Percentiles rank a stretch among this genome's conserved stretches.
phyloP scores from a whole-genome alignment of 2,888 invertebrate genomes.

The Tetranychus truncatus region DNA sequence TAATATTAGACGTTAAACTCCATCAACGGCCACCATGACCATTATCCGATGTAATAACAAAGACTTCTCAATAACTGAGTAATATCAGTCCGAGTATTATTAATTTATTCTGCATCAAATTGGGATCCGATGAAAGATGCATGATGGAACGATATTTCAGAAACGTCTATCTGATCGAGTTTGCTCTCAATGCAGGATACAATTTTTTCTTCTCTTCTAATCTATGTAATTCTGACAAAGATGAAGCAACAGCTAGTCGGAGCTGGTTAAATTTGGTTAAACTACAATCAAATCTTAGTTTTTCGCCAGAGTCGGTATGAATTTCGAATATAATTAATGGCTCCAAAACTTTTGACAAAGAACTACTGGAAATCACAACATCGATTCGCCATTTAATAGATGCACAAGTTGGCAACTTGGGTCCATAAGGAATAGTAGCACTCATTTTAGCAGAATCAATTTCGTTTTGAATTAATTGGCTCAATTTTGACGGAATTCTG shows the following conservation, averaged over 20 bases:
- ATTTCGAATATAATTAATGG: slow-evolving; percentile 18
- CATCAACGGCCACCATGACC: too few relatives aligned
- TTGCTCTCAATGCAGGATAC: not conserved
- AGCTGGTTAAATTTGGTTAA: slow-evolving; percentile 7
- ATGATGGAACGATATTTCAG: too few relatives aligned
- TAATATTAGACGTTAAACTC: too few relatives aligned
- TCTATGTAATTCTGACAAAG: not conserved
- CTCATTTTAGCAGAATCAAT: not conserved
- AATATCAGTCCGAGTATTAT: too few relatives aligned
- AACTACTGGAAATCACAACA: slow-evolving; percentile 15
- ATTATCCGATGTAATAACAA: too few relatives aligned
- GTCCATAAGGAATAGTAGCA: not conserved
- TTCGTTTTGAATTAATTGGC: not conserved
- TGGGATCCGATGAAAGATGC: too few relatives aligned
- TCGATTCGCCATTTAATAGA: slow-evolving; percentile 16
- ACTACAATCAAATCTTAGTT: slow-evolving; percentile 1
- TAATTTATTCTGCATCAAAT: too few relatives aligned
- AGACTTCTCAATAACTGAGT: too few relatives aligned
- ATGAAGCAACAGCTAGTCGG: not conserved
- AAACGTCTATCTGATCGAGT: not conserved
- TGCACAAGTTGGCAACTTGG: not conserved
- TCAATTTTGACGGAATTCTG: not conserved
- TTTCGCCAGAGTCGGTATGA: not conserved
- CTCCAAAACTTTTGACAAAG: slow-evolving; percentile 18
- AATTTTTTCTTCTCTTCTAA: not conserved